Base-by-base conservation (phyloP, 2,113 vertebrate species). In the Chascanopsetta lugubris region DNA sequence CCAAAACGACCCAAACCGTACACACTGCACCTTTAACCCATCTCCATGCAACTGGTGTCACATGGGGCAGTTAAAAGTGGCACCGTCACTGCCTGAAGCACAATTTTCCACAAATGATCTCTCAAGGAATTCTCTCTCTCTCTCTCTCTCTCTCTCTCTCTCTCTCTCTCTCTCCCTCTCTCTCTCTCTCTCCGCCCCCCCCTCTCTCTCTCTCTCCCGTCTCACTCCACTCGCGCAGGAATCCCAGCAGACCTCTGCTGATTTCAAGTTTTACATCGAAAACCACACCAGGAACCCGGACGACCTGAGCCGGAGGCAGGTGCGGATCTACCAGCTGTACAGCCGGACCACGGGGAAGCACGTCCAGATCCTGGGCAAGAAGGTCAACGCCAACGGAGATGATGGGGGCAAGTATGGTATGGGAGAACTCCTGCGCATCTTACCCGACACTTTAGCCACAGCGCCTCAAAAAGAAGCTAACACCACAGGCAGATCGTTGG, bases 321-420 rank as follows among this genome's bases (percentile, higher is more conserved):
- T 93, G 43, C 87, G 93, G 53, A 91, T 92, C 84, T 94, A 93
- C 58, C 93, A 93, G 88, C 92, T 93, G 22, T 93, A 94, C 85
- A 93, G 93, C 85, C 66, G 90, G 29, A 93, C 91, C 84, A 94
- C 92, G 0, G 92, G 93, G 47, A 92, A 91, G 42, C 93, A 94
- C 1, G 92, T 93, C 18, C 93, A 94, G 88, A 91, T 93, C 84
- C 61, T 93, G 56, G 93, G 91, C 42, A 93, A 93, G 77, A 92
- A 90, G 56, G 50, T 94, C 89, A 92, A 92, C 49, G 93, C 93
- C 88, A 94, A 93, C 8, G 93, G 93, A 83, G 93, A 94, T 82
- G 93, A 94, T 85, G 93, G 93, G 89, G 91, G 92, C 90, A 93
- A 93, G 91, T 93, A 92, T 86, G 92, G 93, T 94, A 92, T 87